Evolutionary conservation across 2,113 vertebrate species (phyloP).

Genomic region (Zingel zingel): DNA sequence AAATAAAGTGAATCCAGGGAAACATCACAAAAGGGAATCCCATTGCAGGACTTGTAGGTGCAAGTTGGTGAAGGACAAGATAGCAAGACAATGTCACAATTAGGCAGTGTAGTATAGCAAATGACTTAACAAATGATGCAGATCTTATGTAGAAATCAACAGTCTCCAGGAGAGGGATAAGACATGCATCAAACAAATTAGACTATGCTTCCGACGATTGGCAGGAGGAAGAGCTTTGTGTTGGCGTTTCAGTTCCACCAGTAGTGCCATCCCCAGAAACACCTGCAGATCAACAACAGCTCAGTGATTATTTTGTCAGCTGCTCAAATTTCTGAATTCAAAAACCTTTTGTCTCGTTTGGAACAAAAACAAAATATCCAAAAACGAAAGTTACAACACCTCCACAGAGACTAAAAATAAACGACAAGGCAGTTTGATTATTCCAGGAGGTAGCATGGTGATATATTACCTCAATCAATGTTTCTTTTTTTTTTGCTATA

Average conservation of each 20-base stretch:
- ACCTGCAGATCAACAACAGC: neutral
- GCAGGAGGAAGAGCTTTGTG: neutral
- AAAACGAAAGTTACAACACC: neutral
- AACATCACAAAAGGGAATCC: neutral
- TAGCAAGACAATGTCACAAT: neutral
- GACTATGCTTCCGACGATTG: neutral
- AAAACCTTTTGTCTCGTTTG: neutral
- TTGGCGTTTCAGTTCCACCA: neutral
- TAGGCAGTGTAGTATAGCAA: neutral
- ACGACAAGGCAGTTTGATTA: neutral
- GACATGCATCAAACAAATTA: neutral
- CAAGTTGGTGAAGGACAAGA: neutral
- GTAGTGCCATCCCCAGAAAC: neutral
- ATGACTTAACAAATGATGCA: neutral
- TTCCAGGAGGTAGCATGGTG: neutral
- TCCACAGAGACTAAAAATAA: conserved; percentile 1
- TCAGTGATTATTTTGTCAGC: neutral
- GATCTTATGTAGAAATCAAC: neutral
- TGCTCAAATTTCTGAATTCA: neutral
- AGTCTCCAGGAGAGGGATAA: neutral
- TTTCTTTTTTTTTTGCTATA: neutral
- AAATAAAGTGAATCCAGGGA: neutral
- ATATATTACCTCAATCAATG: neutral
- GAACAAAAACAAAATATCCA: neutral
- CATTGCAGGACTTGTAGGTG: neutral